Base-by-base conservation (phyloP, 2,113 vertebrate genomes). In the Megaceryle torquata region DNA sequence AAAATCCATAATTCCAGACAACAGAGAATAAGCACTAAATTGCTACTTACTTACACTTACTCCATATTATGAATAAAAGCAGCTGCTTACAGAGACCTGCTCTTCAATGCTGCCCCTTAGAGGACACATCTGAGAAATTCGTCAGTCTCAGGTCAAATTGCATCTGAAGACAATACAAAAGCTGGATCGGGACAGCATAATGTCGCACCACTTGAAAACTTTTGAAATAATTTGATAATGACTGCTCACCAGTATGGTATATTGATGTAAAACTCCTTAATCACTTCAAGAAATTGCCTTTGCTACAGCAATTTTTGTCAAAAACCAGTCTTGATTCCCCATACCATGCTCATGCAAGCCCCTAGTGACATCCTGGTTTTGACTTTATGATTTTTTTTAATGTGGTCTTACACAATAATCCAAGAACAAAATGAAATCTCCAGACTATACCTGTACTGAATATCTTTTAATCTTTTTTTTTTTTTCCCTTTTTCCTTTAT, bases 61-160 rank as follows among this genome's bases (percentile, higher is more conserved):
- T 54, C n/a, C 14, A 0, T 37, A 46, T 12, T 9, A 48, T 11
- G 46, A 75, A 26, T 13, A 63, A 25, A 59, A 64, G 15, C 1
- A 56, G 86, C 46, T 13, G 5, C 67, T 50, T 56, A 46, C 15
- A 54, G 69, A 59, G 20, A 92, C 72, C 43, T 92, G 86, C 76
- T 96, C 72, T 92, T 95, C 95, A 96, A 82, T 94, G 94, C 95
- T 95, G 96, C 92, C 96, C 88, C 91, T 78, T 81, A 97, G 89
- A 95, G 97, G 95, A 71, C 85, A 71, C 33, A 43, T 22, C 51
- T 6, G 29, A 63, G 87, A 97, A 96, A 88, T 70, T 83, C 44
- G 84, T 60, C 77, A 44, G n/a, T 10, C 19, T 48, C 18, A 8
- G 1, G 4, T 46, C 43, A 18, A 69, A 63, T 22, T 37, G 14